These are phyloP conservation scores for Corythoichthys haematopterus DNA, from an alignment of 2,113 vertebrate genomes.

Conservation along the genomic window DNA sequence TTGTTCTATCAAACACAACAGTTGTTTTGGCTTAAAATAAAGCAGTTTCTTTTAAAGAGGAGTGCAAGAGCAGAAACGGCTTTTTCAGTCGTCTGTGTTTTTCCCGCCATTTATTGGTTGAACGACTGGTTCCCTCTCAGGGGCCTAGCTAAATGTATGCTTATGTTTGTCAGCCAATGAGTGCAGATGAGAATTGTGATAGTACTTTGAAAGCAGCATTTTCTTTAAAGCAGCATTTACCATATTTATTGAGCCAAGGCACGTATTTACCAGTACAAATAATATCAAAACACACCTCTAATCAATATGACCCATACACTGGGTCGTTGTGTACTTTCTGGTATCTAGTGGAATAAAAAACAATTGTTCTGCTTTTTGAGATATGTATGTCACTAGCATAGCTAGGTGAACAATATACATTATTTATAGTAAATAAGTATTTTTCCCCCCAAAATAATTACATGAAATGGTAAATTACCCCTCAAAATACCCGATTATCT, in stretches of 20 bases:
- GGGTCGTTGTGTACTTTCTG: neutral
- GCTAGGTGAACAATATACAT: neutral
- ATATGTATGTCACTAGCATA: neutral
- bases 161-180: neutral
- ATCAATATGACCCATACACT: neutral
- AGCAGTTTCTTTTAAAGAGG: no score
- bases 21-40: no score
- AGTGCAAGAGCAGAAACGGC: no score
- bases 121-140: neutral
- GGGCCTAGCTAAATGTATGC: neutral
- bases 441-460: neutral
- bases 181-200: neutral
- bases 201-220: neutral
- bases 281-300: neutral
- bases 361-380: neutral
- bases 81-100: no score
- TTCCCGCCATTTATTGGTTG: no score
- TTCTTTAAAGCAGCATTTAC: neutral
- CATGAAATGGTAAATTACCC: neutral
- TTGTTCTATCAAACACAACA: no score
- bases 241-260: neutral
- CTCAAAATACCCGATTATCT: no score
- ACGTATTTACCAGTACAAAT: neutral
- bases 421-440: neutral
- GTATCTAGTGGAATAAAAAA: neutral